A percentile compares a stretch with the other conserved stretches of the same genome.
Conservation (phyloP, 1,140 invertebrate genomes). For the Drosophila sulfurigaster region DNA sequence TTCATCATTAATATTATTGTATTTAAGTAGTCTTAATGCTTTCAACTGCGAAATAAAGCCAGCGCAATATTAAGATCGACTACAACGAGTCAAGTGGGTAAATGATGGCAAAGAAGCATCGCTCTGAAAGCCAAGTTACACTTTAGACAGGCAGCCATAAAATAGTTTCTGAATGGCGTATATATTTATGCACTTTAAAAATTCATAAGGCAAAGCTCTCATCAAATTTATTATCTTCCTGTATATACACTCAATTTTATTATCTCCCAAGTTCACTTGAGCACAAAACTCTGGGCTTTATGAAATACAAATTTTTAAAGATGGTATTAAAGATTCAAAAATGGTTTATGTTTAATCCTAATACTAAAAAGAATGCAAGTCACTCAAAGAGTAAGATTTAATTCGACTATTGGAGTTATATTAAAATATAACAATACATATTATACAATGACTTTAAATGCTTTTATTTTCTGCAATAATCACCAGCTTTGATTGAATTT, state of each 20-base stretch:
- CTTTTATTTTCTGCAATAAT: no score
- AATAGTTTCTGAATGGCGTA: neutral
- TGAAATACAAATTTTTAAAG: no score
- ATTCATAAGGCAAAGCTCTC: neutral
- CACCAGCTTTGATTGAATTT: no score
- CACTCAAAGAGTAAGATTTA: no score
- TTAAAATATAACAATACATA: no score
- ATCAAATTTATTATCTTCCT: neutral
- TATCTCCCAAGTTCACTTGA: neutral
- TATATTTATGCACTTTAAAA: neutral
- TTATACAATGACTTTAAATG: no score
- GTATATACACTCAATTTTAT: neutral
- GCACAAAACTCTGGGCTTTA: no score
- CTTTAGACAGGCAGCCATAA: neutral
- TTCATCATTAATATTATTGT: conserved; percentile 36
- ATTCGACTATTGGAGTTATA: no score
- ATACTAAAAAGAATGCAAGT: no score
- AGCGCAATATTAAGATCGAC: conserved; percentile 16
- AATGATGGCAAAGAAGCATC: neutral
- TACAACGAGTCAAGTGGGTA: conserved; percentile 7
- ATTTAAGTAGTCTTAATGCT: conserved; percentile 38
- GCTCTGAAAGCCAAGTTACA: neutral
- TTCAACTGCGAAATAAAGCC: conserved; percentile 26
- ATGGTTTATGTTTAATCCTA: no score
- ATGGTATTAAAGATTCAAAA: no score